Conservation (phyloP, 2,113 vertebrate genomes). For the Puma concolor region DNA sequence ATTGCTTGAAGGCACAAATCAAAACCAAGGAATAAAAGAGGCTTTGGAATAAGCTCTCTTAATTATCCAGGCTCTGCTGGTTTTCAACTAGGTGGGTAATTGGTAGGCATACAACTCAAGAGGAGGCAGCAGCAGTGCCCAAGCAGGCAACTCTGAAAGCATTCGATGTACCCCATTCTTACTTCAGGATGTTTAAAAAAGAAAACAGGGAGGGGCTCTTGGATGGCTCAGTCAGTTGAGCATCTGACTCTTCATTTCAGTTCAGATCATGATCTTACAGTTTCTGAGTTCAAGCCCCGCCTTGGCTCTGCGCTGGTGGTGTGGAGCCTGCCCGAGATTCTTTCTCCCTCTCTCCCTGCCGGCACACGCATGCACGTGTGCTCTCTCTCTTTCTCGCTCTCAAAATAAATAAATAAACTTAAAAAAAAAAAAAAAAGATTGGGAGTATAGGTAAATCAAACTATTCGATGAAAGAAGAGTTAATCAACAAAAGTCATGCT, state of each 20-base stretch:
- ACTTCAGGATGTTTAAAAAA: neutral
- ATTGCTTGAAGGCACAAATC: neutral
- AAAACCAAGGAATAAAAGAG: neutral
- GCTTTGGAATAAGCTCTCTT: neutral
- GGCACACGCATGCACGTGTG: fast-evolving
- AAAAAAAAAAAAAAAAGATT: neutral
- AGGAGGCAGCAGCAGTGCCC: neutral
- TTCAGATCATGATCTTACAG: too few relatives aligned
- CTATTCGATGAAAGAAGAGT: neutral
- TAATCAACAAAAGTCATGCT: neutral
- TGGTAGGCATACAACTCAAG: neutral
- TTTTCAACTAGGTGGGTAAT: neutral
- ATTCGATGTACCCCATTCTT: neutral
- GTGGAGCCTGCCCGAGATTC: too few relatives aligned
- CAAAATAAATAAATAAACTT: too few relatives aligned
- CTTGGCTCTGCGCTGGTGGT: too few relatives aligned
- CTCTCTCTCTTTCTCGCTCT: too few relatives aligned
- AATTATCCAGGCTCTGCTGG: neutral
- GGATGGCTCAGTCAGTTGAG: too few relatives aligned
- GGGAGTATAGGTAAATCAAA: neutral
- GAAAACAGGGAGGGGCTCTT: neutral
- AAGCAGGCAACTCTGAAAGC: neutral
- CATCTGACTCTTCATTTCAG: too few relatives aligned
- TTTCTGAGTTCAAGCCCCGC: too few relatives aligned
- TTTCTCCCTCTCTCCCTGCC: too few relatives aligned